Evolutionary conservation across 2,888 invertebrate genomes (phyloP).

Genomic region (Drosophila ustulata): DNA sequence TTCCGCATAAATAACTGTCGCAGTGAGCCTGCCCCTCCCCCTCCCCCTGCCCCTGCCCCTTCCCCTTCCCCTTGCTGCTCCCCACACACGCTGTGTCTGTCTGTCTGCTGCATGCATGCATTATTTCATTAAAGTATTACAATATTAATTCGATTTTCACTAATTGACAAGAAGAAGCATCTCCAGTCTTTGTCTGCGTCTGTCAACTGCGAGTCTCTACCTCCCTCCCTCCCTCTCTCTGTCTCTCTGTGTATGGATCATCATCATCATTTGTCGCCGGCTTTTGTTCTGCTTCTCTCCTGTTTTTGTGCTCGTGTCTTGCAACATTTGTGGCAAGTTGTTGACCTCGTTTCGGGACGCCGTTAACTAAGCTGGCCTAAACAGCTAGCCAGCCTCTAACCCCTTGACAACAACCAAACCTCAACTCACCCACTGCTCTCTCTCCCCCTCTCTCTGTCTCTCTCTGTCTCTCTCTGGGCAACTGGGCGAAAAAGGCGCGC

Average conservation of each 20-base stretch:
- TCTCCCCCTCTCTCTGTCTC: neutral
- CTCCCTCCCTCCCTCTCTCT: neutral
- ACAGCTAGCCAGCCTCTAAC: constrained; percentile 3
- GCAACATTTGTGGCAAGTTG: constrained; percentile 24
- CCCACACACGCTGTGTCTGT: constrained; percentile 3
- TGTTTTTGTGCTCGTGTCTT: neutral
- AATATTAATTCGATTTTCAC: constrained; percentile 80
- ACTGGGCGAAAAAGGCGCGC: constrained; percentile 41
- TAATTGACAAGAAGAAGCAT: constrained; percentile 69
- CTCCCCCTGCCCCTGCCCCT: neutral
- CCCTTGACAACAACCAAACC: neutral
- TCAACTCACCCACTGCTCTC: neutral
- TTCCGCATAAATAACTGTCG: constrained; percentile 80
- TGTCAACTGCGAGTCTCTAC: neutral
- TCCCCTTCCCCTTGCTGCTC: neutral
- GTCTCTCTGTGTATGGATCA: constrained; percentile 25
- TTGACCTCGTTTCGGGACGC: constrained; percentile 42
- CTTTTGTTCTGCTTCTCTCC: constrained; percentile 23
- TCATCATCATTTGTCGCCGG: constrained; percentile 32
- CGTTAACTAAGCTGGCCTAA: constrained; percentile 17
- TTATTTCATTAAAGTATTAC: constrained; percentile 81
- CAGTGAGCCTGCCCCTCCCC: constrained; percentile 26
- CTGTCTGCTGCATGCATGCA: constrained; percentile 64
- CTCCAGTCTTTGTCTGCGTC: constrained; percentile 25
- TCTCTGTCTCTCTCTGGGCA: neutral